phyloP scores from a whole-genome alignment of 2,113 vertebrate genomes.

The Leptosomus discolor region DNA sequence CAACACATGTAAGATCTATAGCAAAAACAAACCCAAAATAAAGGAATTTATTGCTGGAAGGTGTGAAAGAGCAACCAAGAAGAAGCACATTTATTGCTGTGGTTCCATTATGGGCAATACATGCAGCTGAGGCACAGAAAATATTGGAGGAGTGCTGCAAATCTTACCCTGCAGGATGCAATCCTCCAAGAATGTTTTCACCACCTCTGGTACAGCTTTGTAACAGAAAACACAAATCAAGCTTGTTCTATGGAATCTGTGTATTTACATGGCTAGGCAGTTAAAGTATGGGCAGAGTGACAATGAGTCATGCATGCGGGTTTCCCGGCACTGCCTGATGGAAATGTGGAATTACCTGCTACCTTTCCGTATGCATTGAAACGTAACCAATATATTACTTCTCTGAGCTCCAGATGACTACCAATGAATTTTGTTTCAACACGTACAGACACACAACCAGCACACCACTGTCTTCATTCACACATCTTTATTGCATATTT shows the following conservation, averaged over 20 bases:
- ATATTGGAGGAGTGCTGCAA: not conserved
- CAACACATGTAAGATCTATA: not conserved
- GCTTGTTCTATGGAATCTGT: not conserved
- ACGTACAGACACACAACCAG: not conserved
- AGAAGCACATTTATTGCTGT: not conserved
- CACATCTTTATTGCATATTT: fast-evolving
- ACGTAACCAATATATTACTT: not conserved
- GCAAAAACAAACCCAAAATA: not conserved
- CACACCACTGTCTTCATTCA: not conserved
- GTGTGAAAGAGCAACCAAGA: not conserved
- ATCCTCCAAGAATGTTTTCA: not conserved
- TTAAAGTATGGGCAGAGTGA: not conserved
- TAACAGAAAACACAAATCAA: not conserved
- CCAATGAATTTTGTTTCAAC: not conserved
- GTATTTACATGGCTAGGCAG: not conserved
- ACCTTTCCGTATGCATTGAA: not conserved
- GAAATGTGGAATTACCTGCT: not conserved
- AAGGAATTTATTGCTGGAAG: not conserved
- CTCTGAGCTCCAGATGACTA: not conserved
- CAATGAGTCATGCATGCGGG: fast-evolving
- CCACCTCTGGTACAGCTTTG: not conserved
- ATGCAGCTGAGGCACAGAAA: not conserved
- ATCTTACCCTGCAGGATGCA: not conserved
- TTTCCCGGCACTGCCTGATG: not conserved
- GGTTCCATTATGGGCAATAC: not conserved